These are phyloP conservation scores for Holothuria glaberrima DNA, from an alignment of 35 echinoderm and acorn worm genomes.

Conservation along the genomic window DNA sequence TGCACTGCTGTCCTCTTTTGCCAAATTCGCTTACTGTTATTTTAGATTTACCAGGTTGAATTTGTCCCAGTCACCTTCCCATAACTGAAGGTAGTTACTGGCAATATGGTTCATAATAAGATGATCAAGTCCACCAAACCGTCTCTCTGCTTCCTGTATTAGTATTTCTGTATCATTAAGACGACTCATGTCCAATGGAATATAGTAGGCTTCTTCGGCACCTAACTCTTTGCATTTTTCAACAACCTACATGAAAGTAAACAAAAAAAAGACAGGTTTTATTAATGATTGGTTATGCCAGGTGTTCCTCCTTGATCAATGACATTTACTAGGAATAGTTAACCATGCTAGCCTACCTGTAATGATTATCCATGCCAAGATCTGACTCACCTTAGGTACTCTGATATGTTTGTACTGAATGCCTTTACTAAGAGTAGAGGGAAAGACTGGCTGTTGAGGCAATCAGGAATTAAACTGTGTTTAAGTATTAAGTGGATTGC, in stretches of 20 bases:
- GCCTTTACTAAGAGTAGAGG: too few species aligned
- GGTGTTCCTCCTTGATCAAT: background rate
- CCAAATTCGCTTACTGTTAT: too few species aligned
- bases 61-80: slow-evolving; percentile 73
- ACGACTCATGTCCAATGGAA: slow-evolving; percentile 88
- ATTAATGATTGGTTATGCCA: background rate
- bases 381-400: too few species aligned
- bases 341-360: background rate
- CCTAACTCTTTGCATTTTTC: slow-evolving; percentile 93
- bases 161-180: slow-evolving; percentile 68
- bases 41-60: slow-evolving; percentile 41
- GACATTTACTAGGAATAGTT: background rate
- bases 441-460: too few species aligned
- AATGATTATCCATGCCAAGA: too few species aligned
- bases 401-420: background rate
- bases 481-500: too few species aligned
- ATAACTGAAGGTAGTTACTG: slow-evolving; percentile 65
- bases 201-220: slow-evolving; percentile 82
- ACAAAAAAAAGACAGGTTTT: background rate
- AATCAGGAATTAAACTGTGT: background rate
- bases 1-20: too few species aligned
- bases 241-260: slow-evolving; percentile 66
- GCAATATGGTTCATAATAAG: slow-evolving; percentile 93
- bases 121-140: slow-evolving; percentile 83
- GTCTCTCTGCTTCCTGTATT: slow-evolving; percentile 77